phyloP scores from a whole-genome alignment of 2,113 vertebrate genomes.

The Vulpes ferrilata region DNA sequence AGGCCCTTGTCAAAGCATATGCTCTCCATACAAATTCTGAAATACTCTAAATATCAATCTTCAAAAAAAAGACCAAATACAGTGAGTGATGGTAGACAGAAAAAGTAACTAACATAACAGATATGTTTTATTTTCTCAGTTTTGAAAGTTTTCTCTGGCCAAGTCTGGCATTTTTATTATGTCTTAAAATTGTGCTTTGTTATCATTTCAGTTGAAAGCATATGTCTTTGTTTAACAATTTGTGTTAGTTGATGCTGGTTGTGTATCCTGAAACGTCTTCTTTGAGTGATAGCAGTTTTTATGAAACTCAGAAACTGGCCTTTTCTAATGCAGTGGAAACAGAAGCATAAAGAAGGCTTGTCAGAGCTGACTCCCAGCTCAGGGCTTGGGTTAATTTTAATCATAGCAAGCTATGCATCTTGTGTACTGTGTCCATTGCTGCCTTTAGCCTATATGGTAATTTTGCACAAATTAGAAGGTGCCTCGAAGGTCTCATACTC shows the following conservation, averaged over 20 bases:
- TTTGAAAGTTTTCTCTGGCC: background rate
- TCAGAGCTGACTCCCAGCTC: background rate
- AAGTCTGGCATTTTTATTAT: conserved; percentile 44
- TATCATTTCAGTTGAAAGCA: conserved; percentile 63
- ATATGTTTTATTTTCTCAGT: conserved; percentile 5
- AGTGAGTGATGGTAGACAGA: background rate
- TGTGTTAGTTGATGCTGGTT: background rate
- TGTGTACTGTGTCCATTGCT: background rate
- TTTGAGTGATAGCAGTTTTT: background rate
- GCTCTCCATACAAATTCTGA: background rate
- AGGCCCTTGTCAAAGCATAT: background rate
- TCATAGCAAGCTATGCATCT: background rate
- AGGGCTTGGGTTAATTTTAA: background rate
- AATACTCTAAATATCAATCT: conserved; percentile 5
- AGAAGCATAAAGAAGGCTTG: background rate
- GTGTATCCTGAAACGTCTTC: conserved; percentile 5
- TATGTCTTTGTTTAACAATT: conserved; percentile 60
- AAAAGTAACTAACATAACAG: background rate
- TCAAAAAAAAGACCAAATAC: background rate
- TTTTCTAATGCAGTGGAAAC: background rate
- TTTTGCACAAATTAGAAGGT: background rate
- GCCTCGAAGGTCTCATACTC: background rate
- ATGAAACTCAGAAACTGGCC: background rate
- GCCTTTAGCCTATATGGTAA: too few species aligned
- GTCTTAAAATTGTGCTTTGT: conserved; percentile 25